These are phyloP conservation scores for Hipposideros larvatus DNA, from an alignment of 2,797 vertebrate species.

Conservation along the genomic window DNA sequence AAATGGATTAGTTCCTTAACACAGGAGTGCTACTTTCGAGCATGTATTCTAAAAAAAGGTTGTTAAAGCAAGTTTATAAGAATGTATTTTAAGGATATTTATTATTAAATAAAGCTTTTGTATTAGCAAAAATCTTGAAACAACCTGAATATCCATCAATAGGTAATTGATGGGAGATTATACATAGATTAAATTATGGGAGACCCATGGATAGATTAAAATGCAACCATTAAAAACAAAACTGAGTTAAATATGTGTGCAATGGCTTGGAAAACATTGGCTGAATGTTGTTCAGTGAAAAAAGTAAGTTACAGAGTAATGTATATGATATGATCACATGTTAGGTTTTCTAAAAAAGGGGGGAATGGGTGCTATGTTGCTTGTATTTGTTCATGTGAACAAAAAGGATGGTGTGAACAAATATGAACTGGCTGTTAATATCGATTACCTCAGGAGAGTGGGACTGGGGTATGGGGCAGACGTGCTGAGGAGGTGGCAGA, in stretches of 20 bases:
- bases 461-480: too few species aligned
- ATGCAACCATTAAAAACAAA: neutral
- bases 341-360: neutral
- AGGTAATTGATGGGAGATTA: neutral
- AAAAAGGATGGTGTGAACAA: neutral
- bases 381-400: neutral
- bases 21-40: neutral
- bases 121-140: slow-evolving; percentile 34
- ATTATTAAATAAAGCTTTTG: neutral
- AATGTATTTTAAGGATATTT: neutral
- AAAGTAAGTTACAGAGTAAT: neutral
- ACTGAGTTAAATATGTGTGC: neutral
- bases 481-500: neutral
- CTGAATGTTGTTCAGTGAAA: neutral
- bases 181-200: neutral
- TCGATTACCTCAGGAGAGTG: neutral
- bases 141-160: neutral
- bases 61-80: neutral
- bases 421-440: neutral
- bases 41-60: neutral
- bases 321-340: neutral
- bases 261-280: neutral
- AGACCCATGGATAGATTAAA: neutral
- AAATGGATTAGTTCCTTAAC: slow-evolving; percentile 5
- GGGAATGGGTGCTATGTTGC: too few species aligned